These are phyloP conservation scores for Hypomecis atomaria DNA, from an alignment of 2,888 invertebrate genomes.

Conservation along the genomic window DNA sequence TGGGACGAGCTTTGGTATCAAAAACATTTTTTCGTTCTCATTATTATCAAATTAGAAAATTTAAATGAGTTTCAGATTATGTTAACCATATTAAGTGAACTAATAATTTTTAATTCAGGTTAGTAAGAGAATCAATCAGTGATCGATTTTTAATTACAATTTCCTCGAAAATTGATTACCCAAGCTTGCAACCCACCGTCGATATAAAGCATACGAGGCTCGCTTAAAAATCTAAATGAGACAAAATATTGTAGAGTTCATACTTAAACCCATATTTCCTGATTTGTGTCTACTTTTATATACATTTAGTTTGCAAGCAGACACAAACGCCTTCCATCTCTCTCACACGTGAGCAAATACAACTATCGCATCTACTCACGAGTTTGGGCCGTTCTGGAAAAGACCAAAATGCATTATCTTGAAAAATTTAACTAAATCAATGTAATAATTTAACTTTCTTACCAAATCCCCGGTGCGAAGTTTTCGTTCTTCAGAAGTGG, in stretches of 20 bases:
- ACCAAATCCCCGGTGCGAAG: conserved; percentile 55
- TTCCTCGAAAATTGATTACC: conserved; percentile 4
- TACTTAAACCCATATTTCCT: conserved; percentile 64
- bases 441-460: conserved; percentile 47
- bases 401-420: conserved; percentile 75
- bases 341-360: conserved; percentile 40
- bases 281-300: conserved; percentile 37
- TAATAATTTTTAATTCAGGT: too few species aligned
- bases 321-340: conserved; percentile 36
- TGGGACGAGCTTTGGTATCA: conserved; percentile 5
- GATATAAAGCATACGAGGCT: conserved; percentile 53
- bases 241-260: conserved; percentile 50
- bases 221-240: conserved; percentile 45
- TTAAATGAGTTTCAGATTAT: too few species aligned
- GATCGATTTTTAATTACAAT: background rate
- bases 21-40: background rate
- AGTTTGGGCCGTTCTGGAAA: conserved; percentile 61
- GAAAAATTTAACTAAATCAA: conserved; percentile 49
- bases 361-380: conserved; percentile 33
- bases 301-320: conserved; percentile 18
- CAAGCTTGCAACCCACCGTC: conserved; percentile 23
- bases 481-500: conserved; percentile 43
- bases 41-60: background rate
- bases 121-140: too few species aligned
- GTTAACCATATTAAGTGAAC: too few species aligned